These are phyloP conservation scores for Trissolcus brochymenae DNA, from an alignment of 2,888 invertebrate genomes.

Conservation along the genomic window DNA sequence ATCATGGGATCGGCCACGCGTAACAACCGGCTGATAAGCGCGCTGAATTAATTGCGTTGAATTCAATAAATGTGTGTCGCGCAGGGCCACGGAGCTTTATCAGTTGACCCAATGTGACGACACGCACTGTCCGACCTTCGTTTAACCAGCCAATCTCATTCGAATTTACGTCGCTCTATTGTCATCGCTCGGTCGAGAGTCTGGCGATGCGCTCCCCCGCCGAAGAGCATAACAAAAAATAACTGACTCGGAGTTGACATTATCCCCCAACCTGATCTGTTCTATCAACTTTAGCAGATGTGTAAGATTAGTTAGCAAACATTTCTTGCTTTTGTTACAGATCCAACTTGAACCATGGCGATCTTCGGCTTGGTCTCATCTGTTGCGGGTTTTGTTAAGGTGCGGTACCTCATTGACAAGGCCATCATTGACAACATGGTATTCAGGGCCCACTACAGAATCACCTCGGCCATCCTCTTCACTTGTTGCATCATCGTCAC, in stretches of 20 bases:
- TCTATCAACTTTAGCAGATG: neutral
- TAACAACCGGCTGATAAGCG: constrained; percentile 12
- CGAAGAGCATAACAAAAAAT: neutral
- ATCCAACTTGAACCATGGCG: constrained; percentile 80
- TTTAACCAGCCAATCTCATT: constrained; percentile 71
- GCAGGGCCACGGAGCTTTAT: constrained; percentile 35
- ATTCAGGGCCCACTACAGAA: constrained; percentile 91
- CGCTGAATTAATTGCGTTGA: constrained; percentile 12
- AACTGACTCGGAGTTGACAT: neutral
- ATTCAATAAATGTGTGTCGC: constrained; percentile 20
- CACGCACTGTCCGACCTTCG: constrained; percentile 64
- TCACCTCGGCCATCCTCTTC: constrained; percentile 91
- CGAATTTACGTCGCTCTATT: constrained; percentile 21
- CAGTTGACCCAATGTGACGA: constrained; percentile 65
- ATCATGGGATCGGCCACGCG: constrained; percentile 11
- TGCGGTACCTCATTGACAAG: constrained; percentile 91
- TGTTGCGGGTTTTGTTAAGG: constrained; percentile 93
- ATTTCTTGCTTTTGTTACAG: constrained; percentile 52
- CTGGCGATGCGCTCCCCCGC: too few relatives aligned
- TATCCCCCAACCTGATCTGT: neutral
- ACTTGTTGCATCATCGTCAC: constrained; percentile 91
- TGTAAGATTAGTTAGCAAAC: neutral
- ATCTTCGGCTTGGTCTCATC: constrained; percentile 91
- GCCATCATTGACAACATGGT: constrained; percentile 93
- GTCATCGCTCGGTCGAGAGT: neutral